These are phyloP conservation scores for Parelbella ahira DNA, from an alignment of 2,888 invertebrate genomes.

Conservation along the genomic window DNA sequence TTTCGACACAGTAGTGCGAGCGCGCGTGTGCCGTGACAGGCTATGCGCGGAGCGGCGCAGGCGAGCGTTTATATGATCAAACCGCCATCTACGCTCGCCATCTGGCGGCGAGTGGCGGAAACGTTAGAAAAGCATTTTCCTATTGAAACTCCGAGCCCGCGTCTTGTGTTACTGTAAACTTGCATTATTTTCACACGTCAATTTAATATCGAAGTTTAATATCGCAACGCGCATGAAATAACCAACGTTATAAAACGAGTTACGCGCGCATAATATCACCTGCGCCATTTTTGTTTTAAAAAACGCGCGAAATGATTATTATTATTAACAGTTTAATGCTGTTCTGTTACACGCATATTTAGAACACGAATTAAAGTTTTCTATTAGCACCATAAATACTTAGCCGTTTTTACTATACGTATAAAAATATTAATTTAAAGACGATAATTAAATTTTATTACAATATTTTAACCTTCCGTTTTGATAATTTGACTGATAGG, in stretches of 20 bases:
- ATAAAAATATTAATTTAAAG: too few species aligned
- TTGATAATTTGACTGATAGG: too few species aligned
- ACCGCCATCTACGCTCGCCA: constrained; percentile 49
- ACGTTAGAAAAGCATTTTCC: constrained; percentile 43
- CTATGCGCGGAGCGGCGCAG: constrained; percentile 58
- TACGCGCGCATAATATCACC: constrained; percentile 26
- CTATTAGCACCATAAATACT: not conserved
- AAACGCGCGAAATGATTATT: constrained; percentile 33
- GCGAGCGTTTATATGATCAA: constrained; percentile 64
- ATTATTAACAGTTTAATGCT: constrained; percentile 12
- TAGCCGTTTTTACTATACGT: not conserved
- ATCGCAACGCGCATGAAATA: not conserved
- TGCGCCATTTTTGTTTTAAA: constrained; percentile 29
- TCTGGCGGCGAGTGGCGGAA: constrained; percentile 60
- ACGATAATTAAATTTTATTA: too few species aligned
- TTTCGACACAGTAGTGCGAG: constrained; percentile 46
- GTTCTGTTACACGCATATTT: not conserved
- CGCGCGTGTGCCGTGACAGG: constrained; percentile 56
- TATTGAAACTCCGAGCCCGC: constrained; percentile 20
- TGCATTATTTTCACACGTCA: constrained; percentile 10
- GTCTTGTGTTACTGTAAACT: not conserved
- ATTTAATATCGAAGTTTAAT: not conserved
- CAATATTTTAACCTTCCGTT: too few species aligned
- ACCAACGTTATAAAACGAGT: not conserved
- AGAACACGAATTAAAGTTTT: not conserved